Conservation (phyloP, 2,797 vertebrate genomes). For the Channa striata region DNA sequence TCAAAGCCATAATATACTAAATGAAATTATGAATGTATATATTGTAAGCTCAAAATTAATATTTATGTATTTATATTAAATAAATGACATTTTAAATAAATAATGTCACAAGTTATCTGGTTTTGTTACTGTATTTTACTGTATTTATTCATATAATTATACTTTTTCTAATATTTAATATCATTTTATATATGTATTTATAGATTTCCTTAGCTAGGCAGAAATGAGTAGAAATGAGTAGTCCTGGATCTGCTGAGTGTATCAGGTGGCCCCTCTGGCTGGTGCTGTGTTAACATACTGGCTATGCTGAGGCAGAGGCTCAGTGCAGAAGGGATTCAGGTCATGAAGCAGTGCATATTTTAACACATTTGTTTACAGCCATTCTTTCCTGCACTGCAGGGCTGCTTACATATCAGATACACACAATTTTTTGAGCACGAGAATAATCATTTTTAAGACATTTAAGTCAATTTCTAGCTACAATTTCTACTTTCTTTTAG, state of each 20-base stretch:
- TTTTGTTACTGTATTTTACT: too few relatives aligned
- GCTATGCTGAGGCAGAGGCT: slow-evolving; percentile 20
- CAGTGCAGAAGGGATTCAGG: slow-evolving; percentile 27
- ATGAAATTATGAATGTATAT: too few relatives aligned
- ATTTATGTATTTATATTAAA: too few relatives aligned
- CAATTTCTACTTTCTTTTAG: neutral
- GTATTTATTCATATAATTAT: too few relatives aligned
- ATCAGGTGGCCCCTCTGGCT: slow-evolving; percentile 41
- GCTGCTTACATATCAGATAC: neutral
- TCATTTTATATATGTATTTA: too few relatives aligned
- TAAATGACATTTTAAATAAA: too few relatives aligned
- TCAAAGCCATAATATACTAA: too few relatives aligned
- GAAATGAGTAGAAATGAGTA: slow-evolving; percentile 40
- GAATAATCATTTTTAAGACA: neutral
- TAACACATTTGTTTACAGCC: slow-evolving; percentile 26
- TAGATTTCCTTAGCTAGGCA: slow-evolving; percentile 23
- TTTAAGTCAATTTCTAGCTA: slow-evolving; percentile 4
- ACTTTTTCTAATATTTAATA: too few relatives aligned
- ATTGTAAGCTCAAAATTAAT: too few relatives aligned
- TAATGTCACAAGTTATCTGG: too few relatives aligned
- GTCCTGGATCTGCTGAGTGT: slow-evolving; percentile 24
- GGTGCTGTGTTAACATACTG: slow-evolving; percentile 36
- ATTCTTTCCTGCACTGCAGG: neutral
- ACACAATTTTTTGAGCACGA: neutral
- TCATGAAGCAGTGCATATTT: slow-evolving; percentile 35